Evolutionary conservation across 2,113 vertebrate species (phyloP).

Genomic region (Calonectris borealis): DNA sequence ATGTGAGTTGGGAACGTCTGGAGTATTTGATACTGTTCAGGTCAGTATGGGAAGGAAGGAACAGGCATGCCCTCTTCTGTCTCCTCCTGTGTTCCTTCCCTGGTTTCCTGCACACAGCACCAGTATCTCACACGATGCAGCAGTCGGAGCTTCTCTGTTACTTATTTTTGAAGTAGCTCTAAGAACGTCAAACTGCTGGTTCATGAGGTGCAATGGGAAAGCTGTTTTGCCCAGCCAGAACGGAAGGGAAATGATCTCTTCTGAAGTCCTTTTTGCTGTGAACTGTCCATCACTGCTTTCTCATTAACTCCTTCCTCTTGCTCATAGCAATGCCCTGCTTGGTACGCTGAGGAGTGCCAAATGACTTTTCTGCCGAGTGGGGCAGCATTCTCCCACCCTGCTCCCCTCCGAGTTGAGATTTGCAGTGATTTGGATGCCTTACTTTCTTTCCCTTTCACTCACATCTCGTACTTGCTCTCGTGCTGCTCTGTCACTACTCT

Average conservation of each 20-base stretch:
- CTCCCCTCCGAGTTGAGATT: background rate
- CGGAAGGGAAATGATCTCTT: conserved; percentile 48
- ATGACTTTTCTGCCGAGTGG: background rate
- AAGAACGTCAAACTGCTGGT: background rate
- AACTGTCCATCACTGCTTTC: background rate
- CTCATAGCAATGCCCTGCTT: background rate
- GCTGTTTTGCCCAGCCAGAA: background rate
- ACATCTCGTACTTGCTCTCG: background rate
- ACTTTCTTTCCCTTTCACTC: background rate
- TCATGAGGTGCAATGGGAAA: background rate
- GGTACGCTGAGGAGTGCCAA: background rate
- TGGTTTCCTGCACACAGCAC: background rate
- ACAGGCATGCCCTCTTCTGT: background rate
- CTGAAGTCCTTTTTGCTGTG: background rate
- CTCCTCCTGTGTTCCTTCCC: background rate
- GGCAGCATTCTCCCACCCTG: background rate
- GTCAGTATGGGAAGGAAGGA: background rate
- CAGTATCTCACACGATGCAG: background rate
- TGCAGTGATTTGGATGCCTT: conserved; percentile 2
- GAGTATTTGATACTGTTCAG: background rate
- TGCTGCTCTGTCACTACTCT: background rate
- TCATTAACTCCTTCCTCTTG: background rate
- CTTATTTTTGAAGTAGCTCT: background rate
- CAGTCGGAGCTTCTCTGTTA: background rate
- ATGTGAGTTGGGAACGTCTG: background rate